phyloP scores from a whole-genome alignment of 2,797 vertebrate genomes.

The Myiothlypis coronata region DNA sequence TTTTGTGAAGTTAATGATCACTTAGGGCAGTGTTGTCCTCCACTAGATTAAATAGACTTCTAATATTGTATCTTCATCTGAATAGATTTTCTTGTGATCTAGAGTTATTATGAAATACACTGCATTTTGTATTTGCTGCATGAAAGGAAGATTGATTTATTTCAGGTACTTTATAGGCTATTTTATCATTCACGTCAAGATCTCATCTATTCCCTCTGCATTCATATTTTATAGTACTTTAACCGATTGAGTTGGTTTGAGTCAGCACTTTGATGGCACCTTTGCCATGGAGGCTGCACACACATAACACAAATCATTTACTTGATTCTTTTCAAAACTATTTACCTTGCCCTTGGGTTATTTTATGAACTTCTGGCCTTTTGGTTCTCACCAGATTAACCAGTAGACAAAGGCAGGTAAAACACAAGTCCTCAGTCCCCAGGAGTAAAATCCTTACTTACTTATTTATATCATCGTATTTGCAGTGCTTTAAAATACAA shows the following conservation, averaged over 20 bases:
- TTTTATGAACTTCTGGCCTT: conserved; percentile 44
- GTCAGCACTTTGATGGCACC: conserved; percentile 59
- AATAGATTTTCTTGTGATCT: conserved; percentile 24
- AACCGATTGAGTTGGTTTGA: conserved; percentile 69
- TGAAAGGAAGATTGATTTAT: conserved; percentile 69
- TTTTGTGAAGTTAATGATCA: conserved; percentile 24
- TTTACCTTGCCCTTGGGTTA: conserved; percentile 58
- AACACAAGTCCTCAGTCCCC: background rate
- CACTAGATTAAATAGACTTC: background rate
- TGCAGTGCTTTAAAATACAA: background rate
- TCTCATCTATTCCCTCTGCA: conserved; percentile 68
- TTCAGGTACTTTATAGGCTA: conserved; percentile 58
- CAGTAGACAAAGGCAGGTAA: background rate
- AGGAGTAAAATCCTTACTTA: background rate
- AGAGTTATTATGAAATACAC: conserved; percentile 23
- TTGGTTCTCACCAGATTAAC: conserved; percentile 18
- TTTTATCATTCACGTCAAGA: conserved; percentile 72
- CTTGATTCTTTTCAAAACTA: conserved; percentile 53
- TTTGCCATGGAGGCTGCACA: conserved; percentile 25
- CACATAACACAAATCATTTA: conserved; percentile 55
- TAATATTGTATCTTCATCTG: conserved; percentile 32
- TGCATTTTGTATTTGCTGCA: conserved; percentile 46
- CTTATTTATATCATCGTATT: background rate
- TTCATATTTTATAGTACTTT: conserved; percentile 71
- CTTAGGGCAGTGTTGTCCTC: conserved; percentile 9